Evolutionary conservation across 2,797 vertebrate genomes (phyloP).

Genomic region (Ceryle rudis): DNA sequence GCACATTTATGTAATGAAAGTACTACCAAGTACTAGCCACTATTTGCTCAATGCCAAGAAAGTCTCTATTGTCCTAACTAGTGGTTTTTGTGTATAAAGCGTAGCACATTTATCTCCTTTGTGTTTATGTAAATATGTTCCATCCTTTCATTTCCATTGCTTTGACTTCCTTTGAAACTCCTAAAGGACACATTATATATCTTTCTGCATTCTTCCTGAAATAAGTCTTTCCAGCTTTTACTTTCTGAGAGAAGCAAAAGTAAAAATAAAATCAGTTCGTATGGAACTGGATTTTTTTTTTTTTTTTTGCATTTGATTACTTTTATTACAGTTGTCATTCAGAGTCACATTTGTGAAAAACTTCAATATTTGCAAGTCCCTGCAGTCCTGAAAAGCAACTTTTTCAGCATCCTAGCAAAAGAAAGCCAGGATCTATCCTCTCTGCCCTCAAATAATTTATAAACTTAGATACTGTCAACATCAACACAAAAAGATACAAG

Average conservation of each 20-base stretch:
- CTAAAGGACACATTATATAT: not conserved
- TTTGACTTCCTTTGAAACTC: not conserved
- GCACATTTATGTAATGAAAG: not conserved
- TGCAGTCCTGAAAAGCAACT: not conserved
- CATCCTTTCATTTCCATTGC: not conserved
- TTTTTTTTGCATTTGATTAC: not conserved
- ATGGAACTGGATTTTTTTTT: not conserved
- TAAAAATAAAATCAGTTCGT: not conserved
- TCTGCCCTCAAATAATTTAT: not conserved
- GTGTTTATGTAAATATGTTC: not conserved
- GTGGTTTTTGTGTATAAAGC: not conserved
- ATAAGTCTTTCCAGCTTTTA: not conserved
- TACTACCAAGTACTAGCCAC: not conserved
- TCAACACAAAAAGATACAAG: not conserved
- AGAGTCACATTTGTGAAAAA: not conserved
- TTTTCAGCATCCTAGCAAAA: not conserved
- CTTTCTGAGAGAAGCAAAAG: not conserved
- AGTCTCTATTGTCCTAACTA: not conserved
- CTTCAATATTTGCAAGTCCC: not conserved
- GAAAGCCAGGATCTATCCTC: not conserved
- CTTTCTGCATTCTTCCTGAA: not conserved
- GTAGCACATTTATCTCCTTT: not conserved
- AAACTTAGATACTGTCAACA: not conserved
- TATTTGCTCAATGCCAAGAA: not conserved
- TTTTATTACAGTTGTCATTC: not conserved